Conservation (phyloP, 2,797 vertebrate genomes). For the Xiphophorus birchmanni region DNA sequence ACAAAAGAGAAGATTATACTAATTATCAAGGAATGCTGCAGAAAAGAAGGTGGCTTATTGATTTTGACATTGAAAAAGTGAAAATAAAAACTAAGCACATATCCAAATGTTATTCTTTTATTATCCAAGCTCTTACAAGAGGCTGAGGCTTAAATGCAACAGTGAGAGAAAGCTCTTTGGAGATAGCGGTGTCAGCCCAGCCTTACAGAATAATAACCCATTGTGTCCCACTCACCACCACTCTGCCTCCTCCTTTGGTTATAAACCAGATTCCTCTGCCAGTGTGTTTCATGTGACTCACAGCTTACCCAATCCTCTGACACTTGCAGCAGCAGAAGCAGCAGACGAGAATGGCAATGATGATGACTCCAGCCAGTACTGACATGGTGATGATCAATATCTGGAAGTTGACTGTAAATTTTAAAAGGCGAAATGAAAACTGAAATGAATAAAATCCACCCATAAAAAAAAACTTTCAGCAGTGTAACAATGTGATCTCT, state of each 20-base stretch:
- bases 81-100: neutral
- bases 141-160: neutral
- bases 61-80: neutral
- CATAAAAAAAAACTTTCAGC: neutral
- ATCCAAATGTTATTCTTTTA: neutral
- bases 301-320: conserved; percentile 80
- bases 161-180: conserved; percentile 46
- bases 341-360: conserved; percentile 83
- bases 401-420: conserved; percentile 90
- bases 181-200: conserved; percentile 71
- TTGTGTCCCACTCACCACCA: conserved; percentile 57
- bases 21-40: neutral
- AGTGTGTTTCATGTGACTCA: conserved; percentile 42
- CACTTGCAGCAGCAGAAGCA: conserved; percentile 86
- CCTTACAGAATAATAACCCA: conserved; percentile 57
- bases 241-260: conserved; percentile 29
- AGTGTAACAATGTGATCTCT: neutral
- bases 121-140: neutral
- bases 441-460: neutral
- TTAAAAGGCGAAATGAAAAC: conserved; percentile 3
- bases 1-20: neutral
- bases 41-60: neutral
- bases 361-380: conserved; percentile 82
- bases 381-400: conserved; percentile 89
- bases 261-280: conserved; percentile 42